Evolutionary conservation across 2,797 vertebrate species (phyloP), one percentile per base, ranked within the genome.

Genomic region (Mus caroli): DNA sequence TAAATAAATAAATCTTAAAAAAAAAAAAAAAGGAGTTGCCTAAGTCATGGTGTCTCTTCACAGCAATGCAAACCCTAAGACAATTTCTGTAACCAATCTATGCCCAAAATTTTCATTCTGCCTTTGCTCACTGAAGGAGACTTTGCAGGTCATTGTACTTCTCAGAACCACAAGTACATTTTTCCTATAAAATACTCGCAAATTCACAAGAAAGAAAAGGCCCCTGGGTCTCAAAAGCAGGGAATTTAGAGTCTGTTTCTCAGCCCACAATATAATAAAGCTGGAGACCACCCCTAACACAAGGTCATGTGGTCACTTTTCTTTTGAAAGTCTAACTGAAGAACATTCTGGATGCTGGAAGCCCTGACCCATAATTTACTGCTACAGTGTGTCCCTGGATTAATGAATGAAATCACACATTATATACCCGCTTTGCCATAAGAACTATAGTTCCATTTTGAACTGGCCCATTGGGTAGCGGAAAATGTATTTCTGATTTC

Each of bases 261-360:
- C 77, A 37, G 56, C 50, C 52, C 67, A 77, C 90, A 37, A 76
- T 71, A 54, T 37, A 14, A 50, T 56, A 12, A 37, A 40, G 40
- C 58, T 56, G 37, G 43, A 17, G 58, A 26, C 71, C 52, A 13
- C 28, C 31, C 43, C 37, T 13, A 79, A 86, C 60, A n/a, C 80
- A 92, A 93, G 83, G 20, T n/a, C 37, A 71, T 12, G 7, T 1
- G n/a, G 60, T 52, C 37, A 84, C 58, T 31, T 77, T 94, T 92
- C 86, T 83, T 80, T 60, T 93, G 67, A 87, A 92, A 88, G 40
- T 78, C 19, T 19, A 64, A 73, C 10, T 6, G 17, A 73, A 40
- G 13, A 22, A 90, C 80, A 54, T 62, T 93, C 89, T 73, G 86
- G 43, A 56, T 84, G 28, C 64, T 88, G 67, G 78, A 95, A 95